These are phyloP conservation scores for Xenopus laevis DNA, from an alignment of 2,113 vertebrate genomes.

Conservation along the genomic window DNA sequence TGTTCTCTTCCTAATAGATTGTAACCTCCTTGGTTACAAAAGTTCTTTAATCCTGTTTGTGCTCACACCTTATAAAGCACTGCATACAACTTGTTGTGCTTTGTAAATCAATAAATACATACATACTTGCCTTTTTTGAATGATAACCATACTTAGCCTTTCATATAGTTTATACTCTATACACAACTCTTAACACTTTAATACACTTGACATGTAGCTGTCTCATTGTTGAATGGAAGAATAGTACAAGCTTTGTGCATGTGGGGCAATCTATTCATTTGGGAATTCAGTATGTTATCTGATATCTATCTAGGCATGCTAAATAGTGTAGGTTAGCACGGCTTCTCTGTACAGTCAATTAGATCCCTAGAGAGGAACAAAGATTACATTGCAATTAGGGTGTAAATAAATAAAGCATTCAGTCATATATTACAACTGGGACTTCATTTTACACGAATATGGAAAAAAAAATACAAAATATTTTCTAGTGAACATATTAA, in stretches of 20 bases:
- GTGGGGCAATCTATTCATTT: background rate
- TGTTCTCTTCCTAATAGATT: too few relatives aligned
- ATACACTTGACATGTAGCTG: too few relatives aligned
- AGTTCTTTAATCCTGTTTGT: too few relatives aligned
- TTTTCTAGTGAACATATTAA: too few relatives aligned
- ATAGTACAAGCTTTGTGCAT: background rate
- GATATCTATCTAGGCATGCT: background rate
- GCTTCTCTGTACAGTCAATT: slow-evolving; percentile 1
- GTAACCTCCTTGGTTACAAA: too few relatives aligned
- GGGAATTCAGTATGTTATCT: background rate
- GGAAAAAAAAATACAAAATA: background rate
- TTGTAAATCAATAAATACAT: too few relatives aligned
- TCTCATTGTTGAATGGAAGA: background rate
- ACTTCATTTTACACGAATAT: background rate
- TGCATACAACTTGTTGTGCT: too few relatives aligned
- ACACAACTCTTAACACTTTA: too few relatives aligned
- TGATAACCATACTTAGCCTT: too few relatives aligned
- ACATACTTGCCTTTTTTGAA: too few relatives aligned
- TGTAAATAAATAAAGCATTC: background rate
- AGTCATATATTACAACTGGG: background rate
- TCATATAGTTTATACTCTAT: too few relatives aligned
- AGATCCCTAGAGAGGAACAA: background rate
- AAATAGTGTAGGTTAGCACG: background rate
- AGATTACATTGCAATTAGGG: background rate
- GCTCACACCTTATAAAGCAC: too few relatives aligned